These are phyloP conservation scores for Palloptera scutellata DNA, from an alignment of 2,888 invertebrate genomes.

Conservation along the genomic window DNA sequence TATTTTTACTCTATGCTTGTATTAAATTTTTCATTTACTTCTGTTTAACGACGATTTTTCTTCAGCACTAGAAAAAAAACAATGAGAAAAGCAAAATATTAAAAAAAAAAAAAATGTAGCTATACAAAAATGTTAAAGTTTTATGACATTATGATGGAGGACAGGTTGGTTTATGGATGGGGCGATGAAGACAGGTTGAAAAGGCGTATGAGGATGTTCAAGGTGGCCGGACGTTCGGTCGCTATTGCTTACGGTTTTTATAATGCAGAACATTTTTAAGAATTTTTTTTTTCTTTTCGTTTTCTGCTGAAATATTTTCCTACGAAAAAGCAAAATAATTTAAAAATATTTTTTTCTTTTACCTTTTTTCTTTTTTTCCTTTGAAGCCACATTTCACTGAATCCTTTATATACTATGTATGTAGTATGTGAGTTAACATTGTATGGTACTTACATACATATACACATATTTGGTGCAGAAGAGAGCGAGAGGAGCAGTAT, in stretches of 20 bases:
- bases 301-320: constrained; percentile 21
- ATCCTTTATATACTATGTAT: not conserved
- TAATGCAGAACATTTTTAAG: not conserved
- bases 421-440: not conserved
- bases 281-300: constrained; percentile 17
- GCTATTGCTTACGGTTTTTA: not conserved
- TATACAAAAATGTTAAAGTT: constrained; percentile 20
- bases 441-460: too few species aligned
- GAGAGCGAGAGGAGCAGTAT: too few species aligned
- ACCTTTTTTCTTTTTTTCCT: constrained; percentile 5
- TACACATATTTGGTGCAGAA: too few species aligned
- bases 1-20: constrained; percentile 28
- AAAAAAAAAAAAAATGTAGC: constrained; percentile 16
- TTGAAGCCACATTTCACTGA: not conserved
- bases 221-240: not conserved
- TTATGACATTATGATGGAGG: constrained; percentile 4
- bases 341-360: constrained; percentile 16
- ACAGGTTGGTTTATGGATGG: not conserved
- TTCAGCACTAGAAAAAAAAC: constrained; percentile 6
- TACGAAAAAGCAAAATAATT: constrained; percentile 19
- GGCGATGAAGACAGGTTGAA: not conserved
- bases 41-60: constrained; percentile 14
- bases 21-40: constrained; percentile 31
- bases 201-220: not conserved
- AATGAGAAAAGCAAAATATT: constrained; percentile 8